Evolutionary conservation across 92 coral and sea anemone genomes (phyloP).

Genomic region (Phenganax marumi): DNA sequence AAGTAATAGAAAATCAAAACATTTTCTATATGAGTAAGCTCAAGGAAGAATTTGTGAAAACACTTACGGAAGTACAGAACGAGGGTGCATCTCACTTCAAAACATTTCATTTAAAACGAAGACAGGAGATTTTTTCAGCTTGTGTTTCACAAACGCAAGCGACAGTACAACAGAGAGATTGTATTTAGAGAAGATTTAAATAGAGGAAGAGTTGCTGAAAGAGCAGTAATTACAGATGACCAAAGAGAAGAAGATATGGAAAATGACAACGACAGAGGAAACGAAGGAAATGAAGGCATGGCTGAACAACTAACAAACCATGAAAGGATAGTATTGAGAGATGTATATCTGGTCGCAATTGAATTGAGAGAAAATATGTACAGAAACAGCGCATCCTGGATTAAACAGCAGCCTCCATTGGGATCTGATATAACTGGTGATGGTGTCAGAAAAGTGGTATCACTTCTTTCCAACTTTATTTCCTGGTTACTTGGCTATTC

Average conservation of each 20-base stretch:
- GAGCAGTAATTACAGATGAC: background rate
- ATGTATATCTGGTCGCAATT: slow-evolving; percentile 40
- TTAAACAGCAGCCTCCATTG: slow-evolving; percentile 31
- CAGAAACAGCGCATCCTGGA: slow-evolving; percentile 30
- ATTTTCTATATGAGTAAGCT: slow-evolving; percentile 10
- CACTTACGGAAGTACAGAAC: slow-evolving; percentile 41
- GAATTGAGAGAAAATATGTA: slow-evolving; percentile 24
- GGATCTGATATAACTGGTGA: no score
- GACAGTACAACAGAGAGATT: slow-evolving; percentile 42
- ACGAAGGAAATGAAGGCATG: slow-evolving; percentile 12
- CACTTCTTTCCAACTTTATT: slow-evolving; percentile 52
- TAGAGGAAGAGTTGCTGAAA: slow-evolving; percentile 14
- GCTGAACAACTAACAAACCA: background rate
- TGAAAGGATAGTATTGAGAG: no score
- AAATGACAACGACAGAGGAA: background rate
- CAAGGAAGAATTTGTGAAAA: slow-evolving; percentile 50
- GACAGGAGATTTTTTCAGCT: slow-evolving; percentile 48
- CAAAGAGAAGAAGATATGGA: background rate
- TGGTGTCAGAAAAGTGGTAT: slow-evolving; percentile 51
- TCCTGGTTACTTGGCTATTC: no score
- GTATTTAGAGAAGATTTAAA: slow-evolving; percentile 32
- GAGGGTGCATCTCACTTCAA: slow-evolving; percentile 52
- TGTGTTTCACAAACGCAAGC: slow-evolving; percentile 47
- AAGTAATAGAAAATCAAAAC: no score
- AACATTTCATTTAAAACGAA: no score